Base-by-base conservation (phyloP, 2,797 vertebrate species). In the Cirrhinus molitorella region DNA sequence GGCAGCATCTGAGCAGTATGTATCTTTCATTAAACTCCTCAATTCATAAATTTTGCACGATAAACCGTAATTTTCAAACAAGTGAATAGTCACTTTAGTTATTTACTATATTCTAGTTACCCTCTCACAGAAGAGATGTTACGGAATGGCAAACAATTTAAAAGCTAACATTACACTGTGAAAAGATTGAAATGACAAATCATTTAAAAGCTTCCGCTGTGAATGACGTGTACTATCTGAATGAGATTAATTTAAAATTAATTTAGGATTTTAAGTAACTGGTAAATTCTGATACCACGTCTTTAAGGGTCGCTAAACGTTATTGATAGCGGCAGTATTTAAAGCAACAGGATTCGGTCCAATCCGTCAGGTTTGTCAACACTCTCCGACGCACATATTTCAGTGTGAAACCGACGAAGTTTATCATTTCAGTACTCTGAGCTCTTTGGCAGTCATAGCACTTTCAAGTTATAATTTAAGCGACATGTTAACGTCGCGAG, bases 1-100 rank as follows among this genome's bases (percentile, higher is more conserved):
- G 6, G 19, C 45, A 66, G 40, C 25, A 14, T 34, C 17, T 16
- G n/a, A 67, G 34, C 47, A 63, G 80, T 83, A 83, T 13, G 61
- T n/a, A 43, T 66, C 34, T n/a, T 82, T n/a, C 2, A 55, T 31
- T 31, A 23, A 0, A 16, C 71, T 55, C 28, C 16, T 51, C 2
- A 72, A 13, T 45, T 0, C 28, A 19, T n/a, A 31, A n/a, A 47
- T 70, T 16, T n/a, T 28, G 4, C 17, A 17, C 23, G 14, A 1
- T 17, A 57, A n/a, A 37, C 5, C 2, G 7, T 53, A 14, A 37
- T 45, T 21, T 28, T 28, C 5, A 12, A n/a, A 43, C n/a, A 28
- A n/a, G 57, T 70, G 14, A 11, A 25, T 57, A n/a, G 25, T 53
- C 14, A 25, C 21, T 51, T 17, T 8, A 3, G 2, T 11, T 51